Percentiles rank a stretch among this genome's conserved stretches.
Conservation (phyloP, 2,113 vertebrate genomes). For the Seriola rivoliana region DNA sequence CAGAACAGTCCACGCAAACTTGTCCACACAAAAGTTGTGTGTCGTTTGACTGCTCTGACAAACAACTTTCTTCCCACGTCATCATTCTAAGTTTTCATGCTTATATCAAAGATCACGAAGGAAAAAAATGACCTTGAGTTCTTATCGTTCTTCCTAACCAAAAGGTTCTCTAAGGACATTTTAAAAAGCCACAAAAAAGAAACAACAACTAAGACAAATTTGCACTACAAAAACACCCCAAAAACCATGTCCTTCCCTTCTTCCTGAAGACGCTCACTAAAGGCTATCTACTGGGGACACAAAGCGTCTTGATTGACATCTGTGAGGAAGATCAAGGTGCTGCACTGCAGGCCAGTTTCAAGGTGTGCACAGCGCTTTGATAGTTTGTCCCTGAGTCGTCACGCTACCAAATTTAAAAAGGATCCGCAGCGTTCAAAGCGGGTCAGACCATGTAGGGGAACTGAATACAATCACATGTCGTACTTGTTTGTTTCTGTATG, state of each 20-base stretch:
- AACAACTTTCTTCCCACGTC: not conserved
- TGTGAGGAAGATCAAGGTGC: conserved; percentile 2
- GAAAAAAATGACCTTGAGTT: not conserved
- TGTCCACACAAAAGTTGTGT: not conserved
- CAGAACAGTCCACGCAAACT: not conserved
- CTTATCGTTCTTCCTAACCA: not conserved
- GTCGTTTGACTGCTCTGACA: not conserved
- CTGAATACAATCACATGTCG: not conserved
- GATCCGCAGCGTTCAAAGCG: not conserved
- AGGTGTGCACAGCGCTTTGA: conserved; percentile 20
- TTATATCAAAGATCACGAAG: not conserved
- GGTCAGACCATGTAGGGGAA: not conserved
- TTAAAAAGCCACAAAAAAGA: not conserved
- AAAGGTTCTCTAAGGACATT: not conserved
- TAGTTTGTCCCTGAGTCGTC: not conserved
- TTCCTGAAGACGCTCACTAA: not conserved
- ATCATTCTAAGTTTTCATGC: not conserved
- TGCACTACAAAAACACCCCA: conserved; percentile 6
- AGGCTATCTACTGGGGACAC: not conserved
- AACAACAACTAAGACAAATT: not conserved
- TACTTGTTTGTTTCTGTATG: not conserved
- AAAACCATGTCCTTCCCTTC: not conserved
- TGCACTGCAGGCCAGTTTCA: conserved; percentile 18
- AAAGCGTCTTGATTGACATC: conserved; percentile 22
- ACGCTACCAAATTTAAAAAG: not conserved